These are phyloP conservation scores for Phrixothrix hirtus DNA, from an alignment of 2,888 invertebrate genomes.

Conservation along the genomic window DNA sequence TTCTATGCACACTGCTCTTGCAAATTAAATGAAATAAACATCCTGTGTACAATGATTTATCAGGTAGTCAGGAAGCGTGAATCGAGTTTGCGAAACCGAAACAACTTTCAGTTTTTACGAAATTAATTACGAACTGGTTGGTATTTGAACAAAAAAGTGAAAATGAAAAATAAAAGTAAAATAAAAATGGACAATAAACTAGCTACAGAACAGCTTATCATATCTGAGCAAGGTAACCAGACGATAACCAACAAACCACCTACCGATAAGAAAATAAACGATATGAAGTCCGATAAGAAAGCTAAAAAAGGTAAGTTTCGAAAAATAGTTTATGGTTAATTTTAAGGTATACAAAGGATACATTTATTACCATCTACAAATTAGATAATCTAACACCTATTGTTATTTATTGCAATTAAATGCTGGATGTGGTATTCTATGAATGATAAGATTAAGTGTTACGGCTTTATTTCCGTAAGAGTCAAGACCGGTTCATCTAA, in stretches of 20 bases:
- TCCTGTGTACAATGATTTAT: conserved; percentile 8
- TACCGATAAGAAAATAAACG: conserved; percentile 59
- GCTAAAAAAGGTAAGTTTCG: conserved; percentile 41
- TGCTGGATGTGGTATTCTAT: conserved; percentile 12
- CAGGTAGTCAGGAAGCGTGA: conserved; percentile 16
- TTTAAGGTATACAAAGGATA: neutral
- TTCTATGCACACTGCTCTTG: too few relatives aligned
- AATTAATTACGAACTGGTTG: conserved; percentile 22
- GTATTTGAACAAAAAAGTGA: conserved; percentile 23
- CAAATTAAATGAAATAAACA: neutral
- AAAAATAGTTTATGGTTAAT: neutral
- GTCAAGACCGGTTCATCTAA: too few relatives aligned
- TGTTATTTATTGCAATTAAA: conserved; percentile 13
- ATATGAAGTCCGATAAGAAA: conserved; percentile 59
- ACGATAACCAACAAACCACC: conserved; percentile 60
- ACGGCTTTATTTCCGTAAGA: too few relatives aligned
- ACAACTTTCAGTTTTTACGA: conserved; percentile 25
- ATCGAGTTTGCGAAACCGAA: conserved; percentile 15
- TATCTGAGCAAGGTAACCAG: conserved; percentile 63
- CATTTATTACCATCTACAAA: conserved; percentile 12
- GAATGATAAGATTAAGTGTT: conserved; percentile 16
- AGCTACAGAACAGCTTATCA: conserved; percentile 59
- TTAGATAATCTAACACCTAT: conserved; percentile 12
- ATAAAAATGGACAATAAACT: conserved; percentile 44
- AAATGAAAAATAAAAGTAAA: conserved; percentile 50